Evolutionary conservation across 2,797 vertebrate species (phyloP).

Genomic region (Macropus fuliginosus): DNA sequence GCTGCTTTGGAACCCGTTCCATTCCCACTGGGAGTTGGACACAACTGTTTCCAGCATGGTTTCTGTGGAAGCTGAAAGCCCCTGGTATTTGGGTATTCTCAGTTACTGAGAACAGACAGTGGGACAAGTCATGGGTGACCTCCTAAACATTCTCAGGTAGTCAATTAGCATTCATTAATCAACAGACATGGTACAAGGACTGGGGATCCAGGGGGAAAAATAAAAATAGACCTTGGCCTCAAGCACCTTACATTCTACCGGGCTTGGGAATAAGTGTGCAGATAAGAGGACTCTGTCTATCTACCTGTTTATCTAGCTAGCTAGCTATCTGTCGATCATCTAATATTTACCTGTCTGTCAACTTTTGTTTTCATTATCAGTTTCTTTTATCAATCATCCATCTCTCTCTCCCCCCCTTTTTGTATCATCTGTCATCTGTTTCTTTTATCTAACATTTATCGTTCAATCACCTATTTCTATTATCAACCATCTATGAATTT

Average conservation of each 20-base stretch:
- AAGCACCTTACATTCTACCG: neutral
- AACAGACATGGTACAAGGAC: neutral
- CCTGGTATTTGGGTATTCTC: neutral
- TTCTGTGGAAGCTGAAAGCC: conserved; percentile 51
- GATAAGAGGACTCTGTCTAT: neutral
- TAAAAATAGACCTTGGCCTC: neutral
- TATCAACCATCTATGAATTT: neutral
- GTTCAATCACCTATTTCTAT: neutral
- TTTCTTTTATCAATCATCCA: neutral
- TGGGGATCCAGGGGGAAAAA: neutral
- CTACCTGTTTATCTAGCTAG: neutral
- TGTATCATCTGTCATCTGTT: neutral
- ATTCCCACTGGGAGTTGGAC: neutral
- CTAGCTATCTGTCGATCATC: neutral
- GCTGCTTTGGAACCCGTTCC: conserved; percentile 63
- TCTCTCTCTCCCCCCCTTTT: neutral
- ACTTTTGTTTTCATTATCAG: neutral
- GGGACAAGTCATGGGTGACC: neutral
- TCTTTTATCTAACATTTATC: neutral
- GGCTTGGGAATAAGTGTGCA: neutral
- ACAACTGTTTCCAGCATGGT: conserved; percentile 5
- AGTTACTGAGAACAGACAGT: neutral
- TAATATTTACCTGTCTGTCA: neutral
- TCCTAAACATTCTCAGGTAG: neutral
- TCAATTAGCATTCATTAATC: neutral